Evolutionary conservation across 1,140 invertebrate species (phyloP).

Genomic region (Monochamus saltuarius): DNA sequence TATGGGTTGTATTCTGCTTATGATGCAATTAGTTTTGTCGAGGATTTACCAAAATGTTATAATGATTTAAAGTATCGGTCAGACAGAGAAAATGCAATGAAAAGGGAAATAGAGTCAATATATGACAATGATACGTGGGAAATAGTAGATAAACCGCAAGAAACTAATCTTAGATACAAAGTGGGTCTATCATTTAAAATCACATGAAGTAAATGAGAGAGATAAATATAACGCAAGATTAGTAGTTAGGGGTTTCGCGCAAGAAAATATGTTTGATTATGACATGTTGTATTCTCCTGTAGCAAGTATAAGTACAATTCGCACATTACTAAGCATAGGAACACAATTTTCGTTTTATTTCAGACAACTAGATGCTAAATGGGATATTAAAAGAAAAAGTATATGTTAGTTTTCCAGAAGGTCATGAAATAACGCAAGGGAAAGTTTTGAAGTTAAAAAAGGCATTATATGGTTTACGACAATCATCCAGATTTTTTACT

Average conservation of each 20-base stretch:
- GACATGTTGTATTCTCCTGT: slow-evolving; percentile 11
- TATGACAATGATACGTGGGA: slow-evolving; percentile 49
- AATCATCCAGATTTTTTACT: no score
- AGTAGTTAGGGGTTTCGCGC: slow-evolving; percentile 49
- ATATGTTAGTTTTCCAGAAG: no score
- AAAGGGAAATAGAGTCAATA: slow-evolving; percentile 47
- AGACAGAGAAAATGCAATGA: slow-evolving; percentile 45
- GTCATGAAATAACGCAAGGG: no score
- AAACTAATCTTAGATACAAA: slow-evolving; percentile 43
- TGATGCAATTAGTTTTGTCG: slow-evolving; percentile 20
- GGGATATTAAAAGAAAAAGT: no score
- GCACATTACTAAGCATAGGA: slow-evolving; percentile 5
- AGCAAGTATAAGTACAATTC: slow-evolving; percentile 8
- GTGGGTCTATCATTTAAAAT: slow-evolving; percentile 49
- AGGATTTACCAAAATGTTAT: slow-evolving; percentile 29
- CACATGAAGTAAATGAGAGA: slow-evolving; percentile 25
- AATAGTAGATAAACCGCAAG: slow-evolving; percentile 39
- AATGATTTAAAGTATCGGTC: slow-evolving; percentile 43
- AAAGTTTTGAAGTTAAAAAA: no score
- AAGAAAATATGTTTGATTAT: no score
- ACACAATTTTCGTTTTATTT: slow-evolving; percentile 6
- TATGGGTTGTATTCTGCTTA: slow-evolving; percentile 31
- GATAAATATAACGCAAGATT: slow-evolving; percentile 49
- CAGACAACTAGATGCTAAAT: slow-evolving; percentile 9
- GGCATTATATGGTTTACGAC: slow-evolving; percentile 20